Evolutionary conservation across 2,797 vertebrate genomes (phyloP).

Genomic region (Acridotheres tristis): DNA sequence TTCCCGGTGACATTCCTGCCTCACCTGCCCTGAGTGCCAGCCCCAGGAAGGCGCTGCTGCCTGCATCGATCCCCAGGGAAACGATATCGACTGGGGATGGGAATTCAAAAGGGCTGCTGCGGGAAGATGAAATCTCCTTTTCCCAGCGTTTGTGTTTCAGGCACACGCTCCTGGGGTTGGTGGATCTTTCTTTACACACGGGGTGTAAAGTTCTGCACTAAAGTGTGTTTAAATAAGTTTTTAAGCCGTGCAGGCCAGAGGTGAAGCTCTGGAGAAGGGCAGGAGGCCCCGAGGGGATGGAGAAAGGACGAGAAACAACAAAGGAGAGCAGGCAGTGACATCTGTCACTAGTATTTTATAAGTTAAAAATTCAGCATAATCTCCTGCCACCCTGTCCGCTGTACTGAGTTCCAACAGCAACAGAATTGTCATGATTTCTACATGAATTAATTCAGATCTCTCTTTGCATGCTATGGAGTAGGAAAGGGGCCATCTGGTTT

Average conservation of each 20-base stretch:
- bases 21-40: background rate
- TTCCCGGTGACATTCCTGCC: background rate
- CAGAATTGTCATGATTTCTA: conserved; percentile 63
- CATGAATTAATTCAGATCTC: conserved; percentile 69
- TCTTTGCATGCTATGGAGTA: conserved; percentile 65
- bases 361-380: conserved; percentile 63
- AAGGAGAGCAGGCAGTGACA: conserved; percentile 40
- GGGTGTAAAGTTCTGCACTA: background rate
- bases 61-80: background rate
- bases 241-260: background rate
- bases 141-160: background rate
- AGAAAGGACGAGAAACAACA: conserved; percentile 19
- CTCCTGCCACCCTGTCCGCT: conserved; percentile 58
- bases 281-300: background rate
- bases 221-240: background rate
- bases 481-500: conserved; percentile 73
- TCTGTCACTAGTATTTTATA: conserved; percentile 49
- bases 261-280: background rate
- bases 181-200: background rate
- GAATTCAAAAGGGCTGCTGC: background rate
- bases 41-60: background rate
- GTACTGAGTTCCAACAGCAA: conserved; percentile 57
- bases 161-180: background rate
- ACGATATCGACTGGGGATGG: background rate
- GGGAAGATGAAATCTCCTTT: background rate